phyloP scores from a whole-genome alignment of 2,888 invertebrate species.

The Pedicia rivosa region DNA sequence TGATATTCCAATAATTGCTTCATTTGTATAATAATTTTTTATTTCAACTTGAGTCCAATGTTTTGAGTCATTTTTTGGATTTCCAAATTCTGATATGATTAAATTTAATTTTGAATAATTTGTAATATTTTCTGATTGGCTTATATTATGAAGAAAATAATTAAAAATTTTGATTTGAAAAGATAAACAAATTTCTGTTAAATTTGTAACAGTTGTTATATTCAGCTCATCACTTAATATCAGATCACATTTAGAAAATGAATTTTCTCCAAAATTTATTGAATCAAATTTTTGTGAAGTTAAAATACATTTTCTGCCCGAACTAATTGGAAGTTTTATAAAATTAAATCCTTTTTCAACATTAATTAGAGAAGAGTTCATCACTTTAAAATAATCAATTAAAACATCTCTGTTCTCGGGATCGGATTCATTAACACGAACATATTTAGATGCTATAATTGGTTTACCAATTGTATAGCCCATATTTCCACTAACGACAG shows the following conservation, averaged over 20 bases:
- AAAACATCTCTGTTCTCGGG: constrained; percentile 9
- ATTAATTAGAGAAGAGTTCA: too few species aligned
- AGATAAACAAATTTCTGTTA: constrained; percentile 20
- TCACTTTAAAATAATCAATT: constrained; percentile 19
- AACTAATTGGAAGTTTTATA: neutral
- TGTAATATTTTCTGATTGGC: constrained; percentile 1
- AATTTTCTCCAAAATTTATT: constrained; percentile 22
- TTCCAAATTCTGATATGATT: constrained; percentile 22
- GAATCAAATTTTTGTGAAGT: neutral
- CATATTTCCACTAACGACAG: constrained; percentile 18
- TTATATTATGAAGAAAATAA: constrained; percentile 12
- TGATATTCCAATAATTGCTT: too few species aligned
- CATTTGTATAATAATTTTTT: constrained; percentile 14
- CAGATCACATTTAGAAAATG: constrained; percentile 19
- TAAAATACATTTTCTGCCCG: neutral
- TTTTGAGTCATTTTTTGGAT: constrained; percentile 17
- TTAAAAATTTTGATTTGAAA: constrained; percentile 18
- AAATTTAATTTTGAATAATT: constrained; percentile 6
- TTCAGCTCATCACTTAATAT: constrained; percentile 12
- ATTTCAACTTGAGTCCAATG: constrained; percentile 21
- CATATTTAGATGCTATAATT: constrained; percentile 18
- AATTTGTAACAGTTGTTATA: constrained; percentile 14
- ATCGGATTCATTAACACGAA: constrained; percentile 15
- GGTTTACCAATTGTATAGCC: constrained; percentile 23
- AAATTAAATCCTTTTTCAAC: neutral